Conservation (phyloP, 2,113 vertebrate species). For the Fulica atra region DNA sequence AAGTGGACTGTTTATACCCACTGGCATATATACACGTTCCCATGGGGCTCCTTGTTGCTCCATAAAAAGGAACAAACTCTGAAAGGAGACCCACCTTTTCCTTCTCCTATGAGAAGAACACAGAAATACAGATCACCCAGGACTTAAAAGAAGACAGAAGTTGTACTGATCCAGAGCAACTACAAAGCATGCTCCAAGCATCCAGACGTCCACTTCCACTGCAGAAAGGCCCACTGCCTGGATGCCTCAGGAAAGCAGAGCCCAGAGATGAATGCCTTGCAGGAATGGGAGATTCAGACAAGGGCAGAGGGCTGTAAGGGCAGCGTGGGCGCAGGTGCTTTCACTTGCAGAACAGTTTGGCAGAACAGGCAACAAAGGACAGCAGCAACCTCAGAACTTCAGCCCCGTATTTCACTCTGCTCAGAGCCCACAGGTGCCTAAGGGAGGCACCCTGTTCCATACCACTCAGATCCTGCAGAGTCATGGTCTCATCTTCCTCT, state of each 20-base stretch:
- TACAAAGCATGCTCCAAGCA: not conserved
- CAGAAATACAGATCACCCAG: not conserved
- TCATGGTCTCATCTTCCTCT: conserved; percentile 70
- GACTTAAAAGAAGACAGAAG: not conserved
- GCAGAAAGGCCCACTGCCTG: not conserved
- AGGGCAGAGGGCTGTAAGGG: not conserved
- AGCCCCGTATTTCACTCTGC: too few relatives aligned
- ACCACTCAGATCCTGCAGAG: conserved; percentile 72
- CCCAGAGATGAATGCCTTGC: not conserved
- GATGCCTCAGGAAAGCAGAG: not conserved
- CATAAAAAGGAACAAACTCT: not conserved
- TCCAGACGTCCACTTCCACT: not conserved
- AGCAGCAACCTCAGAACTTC: not conserved
- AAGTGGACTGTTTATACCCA: not conserved
- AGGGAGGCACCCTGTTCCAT: not conserved
- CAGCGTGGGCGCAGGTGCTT: not conserved
- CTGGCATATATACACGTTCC: not conserved
- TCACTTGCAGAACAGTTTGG: not conserved
- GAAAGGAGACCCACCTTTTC: not conserved
- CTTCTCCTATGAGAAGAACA: not conserved
- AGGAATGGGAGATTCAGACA: not conserved
- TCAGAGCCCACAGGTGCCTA: not conserved
- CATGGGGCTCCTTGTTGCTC: not conserved
- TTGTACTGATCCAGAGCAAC: not conserved
- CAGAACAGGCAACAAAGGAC: not conserved